Evolutionary conservation across 2,797 vertebrate genomes (phyloP).

Genomic region (Taeniopygia guttata): DNA sequence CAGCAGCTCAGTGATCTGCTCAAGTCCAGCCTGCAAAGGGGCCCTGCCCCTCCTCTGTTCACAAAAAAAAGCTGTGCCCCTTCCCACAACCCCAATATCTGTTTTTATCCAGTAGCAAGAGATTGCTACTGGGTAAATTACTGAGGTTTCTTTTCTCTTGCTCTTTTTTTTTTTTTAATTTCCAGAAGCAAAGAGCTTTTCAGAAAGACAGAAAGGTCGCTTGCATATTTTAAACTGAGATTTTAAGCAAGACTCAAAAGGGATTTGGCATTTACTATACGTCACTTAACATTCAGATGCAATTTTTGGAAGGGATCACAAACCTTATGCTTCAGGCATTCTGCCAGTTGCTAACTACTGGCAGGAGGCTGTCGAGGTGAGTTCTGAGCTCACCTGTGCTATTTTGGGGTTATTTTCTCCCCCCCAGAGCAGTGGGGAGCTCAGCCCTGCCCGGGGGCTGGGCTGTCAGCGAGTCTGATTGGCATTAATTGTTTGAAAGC

Average conservation of each 20-base stretch:
- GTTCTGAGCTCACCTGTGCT: background rate
- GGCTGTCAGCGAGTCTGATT: background rate
- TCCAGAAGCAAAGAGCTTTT: background rate
- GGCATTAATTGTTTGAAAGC: background rate
- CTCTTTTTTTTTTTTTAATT: background rate
- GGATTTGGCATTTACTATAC: background rate
- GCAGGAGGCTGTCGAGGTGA: background rate
- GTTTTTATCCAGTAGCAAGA: background rate
- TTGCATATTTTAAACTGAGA: background rate
- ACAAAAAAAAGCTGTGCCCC: no score
- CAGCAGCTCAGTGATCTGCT: background rate
- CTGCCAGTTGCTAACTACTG: background rate
- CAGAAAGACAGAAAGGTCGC: background rate
- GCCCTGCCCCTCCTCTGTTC: background rate
- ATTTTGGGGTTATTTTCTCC: background rate
- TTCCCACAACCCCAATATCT: no score
- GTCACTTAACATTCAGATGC: background rate
- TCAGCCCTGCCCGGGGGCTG: background rate
- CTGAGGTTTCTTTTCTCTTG: accelerated
- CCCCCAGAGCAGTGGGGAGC: background rate
- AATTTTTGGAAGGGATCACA: constrained; percentile 2
- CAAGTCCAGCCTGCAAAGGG: background rate
- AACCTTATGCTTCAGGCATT: background rate
- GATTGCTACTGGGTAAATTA: no score
- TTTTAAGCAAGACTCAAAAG: background rate